phyloP scores from a whole-genome alignment of 2,797 vertebrate species.

The Hyperoplus immaculatus region DNA sequence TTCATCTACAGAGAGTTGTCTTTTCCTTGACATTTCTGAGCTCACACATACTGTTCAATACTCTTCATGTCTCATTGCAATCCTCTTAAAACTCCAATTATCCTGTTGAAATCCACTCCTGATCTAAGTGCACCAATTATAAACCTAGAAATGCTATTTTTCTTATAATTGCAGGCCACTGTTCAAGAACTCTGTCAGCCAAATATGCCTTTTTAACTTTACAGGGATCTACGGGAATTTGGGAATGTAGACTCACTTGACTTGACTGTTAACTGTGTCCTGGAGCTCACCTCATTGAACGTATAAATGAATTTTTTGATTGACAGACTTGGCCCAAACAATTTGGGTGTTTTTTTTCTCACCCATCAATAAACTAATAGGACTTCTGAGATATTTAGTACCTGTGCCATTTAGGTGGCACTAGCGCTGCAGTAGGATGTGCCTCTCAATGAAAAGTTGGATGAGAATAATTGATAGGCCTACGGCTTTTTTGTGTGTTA shows the following conservation, averaged over 20 bases:
- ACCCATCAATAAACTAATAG: background rate
- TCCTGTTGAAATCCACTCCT: slow-evolving; percentile 17
- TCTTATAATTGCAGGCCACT: background rate
- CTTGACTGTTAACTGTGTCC: background rate
- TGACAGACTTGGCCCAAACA: background rate
- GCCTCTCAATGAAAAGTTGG: no score
- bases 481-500: no score
- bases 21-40: slow-evolving; percentile 35
- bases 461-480: no score
- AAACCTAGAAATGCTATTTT: slow-evolving; percentile 1
- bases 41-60: background rate
- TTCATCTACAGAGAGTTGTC: slow-evolving; percentile 1
- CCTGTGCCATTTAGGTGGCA: background rate
- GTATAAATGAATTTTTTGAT: background rate
- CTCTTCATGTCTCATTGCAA: background rate
- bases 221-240: background rate
- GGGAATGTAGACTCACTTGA: background rate
- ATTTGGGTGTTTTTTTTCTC: background rate
- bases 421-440: no score
- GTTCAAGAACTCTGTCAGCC: background rate
- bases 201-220: background rate
- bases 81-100: slow-evolving; percentile 4
- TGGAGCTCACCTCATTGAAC: background rate
- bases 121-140: slow-evolving; percentile 19
- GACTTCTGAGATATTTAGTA: background rate